Evolutionary conservation across 2,797 vertebrate genomes (phyloP), one percentile per base, ranked within the genome.

Genomic region (Megaceryle alcyon): DNA sequence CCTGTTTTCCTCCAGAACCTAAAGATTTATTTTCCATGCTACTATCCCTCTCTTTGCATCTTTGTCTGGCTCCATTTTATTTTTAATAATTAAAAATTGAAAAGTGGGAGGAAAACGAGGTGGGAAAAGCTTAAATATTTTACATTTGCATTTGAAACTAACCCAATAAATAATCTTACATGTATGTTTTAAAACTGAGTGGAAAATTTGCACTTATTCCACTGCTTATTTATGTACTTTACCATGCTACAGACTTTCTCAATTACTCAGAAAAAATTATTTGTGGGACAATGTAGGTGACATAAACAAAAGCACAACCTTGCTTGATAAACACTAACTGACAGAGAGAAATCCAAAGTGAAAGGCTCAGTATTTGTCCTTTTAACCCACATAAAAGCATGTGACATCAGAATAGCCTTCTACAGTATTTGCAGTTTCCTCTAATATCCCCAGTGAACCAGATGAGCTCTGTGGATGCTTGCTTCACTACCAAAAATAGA

Each of bases 371-470:
- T 84, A 60, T 85, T 92, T 87, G 88, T 57, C 71, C 63, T 89
- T 93, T 76, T 60, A 87, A 91, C 63, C 44, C 41, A 79, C 54
- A 28, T 53, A 64, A 92, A 87, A 69, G 29, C 76, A 49, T 73
- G 39, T 93, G 80, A 94, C 76, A 80, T 73, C 79, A 82, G 60
- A 90, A 70, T 5, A 69, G 78, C 76, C 60, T 90, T 79, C 82
- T 63, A 46, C 39, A 83, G 46, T 71, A 63, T 82, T 54, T 88
- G 64, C 48, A 44, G 13, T 91, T 95, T 94, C 91, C 91, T 92
- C 80, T 73, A 31, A n/a, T 46, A 18, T 56, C 35, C 60, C 33
- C 48, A 61, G 64, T 46, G 82, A 93, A 90, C 20, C 56, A 92
- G 72, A 77, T 70, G 35, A 90, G 82, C 73, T 86, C 14, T 83